Base-by-base conservation (phyloP, 1,140 invertebrate species). In the Bemisia tabaci region DNA sequence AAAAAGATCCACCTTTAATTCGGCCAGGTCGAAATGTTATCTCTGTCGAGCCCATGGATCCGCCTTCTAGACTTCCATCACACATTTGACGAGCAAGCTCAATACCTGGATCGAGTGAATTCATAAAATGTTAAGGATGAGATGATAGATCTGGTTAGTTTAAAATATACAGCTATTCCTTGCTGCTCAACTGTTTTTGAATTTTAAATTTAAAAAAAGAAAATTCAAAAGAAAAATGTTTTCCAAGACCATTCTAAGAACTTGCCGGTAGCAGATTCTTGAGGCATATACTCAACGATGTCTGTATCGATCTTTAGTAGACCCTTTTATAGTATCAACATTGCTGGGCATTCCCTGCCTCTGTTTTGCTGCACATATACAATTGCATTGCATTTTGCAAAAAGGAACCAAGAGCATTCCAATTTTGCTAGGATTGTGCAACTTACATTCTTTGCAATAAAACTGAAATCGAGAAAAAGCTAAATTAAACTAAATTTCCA, bases 21-120 rank as follows among this genome's bases (percentile, higher is more conserved):
- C 78, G 77, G 22, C 80, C 82, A 0, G 93, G 92, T 60, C 77
- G 74, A 73, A 94, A 93, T 71, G 84, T 81, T 61, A 96, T 79
- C 73, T 85, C 82, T 17, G 86, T 89, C 11, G 92, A 94, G 11
- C 86, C 83, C 58, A 92, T 79, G 12, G 76, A 66, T 26, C 79
- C 89, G 24, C 90, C 90, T 21, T 75, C 78, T 0, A 93, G 78
- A 71, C 81, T 78, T 0, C 86, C 93, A 67, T 82, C 77, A 69
- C 85, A 86, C 71, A 95, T 85, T 63, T 89, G 81, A 64, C 80
- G 78, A 0, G 89, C 81, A 63, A 95, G 73, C 74, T 88, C 79
- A 0, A 95, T 78, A 61, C 90, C 87, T 88, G 62, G 48, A 67
- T 66, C 0, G 73, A 70, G 62, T 33, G 69, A 68, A 58, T 39